Percentiles rank a stretch among this genome's conserved stretches.
These are phyloP conservation scores for Cheiracanthium punctorium DNA, from an alignment of 2,888 invertebrate species.

Conservation along the genomic window DNA sequence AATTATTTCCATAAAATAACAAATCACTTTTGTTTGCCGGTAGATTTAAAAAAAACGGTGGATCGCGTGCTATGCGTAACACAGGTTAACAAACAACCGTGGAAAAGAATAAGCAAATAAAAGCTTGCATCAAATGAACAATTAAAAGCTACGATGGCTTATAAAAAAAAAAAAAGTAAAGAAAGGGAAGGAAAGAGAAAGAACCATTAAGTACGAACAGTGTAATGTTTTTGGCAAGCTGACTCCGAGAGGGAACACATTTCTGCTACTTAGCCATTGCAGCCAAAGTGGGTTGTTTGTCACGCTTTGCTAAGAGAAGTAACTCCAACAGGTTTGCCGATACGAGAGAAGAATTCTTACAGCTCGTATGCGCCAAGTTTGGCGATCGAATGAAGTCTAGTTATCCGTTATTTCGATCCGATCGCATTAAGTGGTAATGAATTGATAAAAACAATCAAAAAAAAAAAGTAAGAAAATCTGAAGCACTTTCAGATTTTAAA, in stretches of 20 bases:
- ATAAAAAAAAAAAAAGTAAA: constrained; percentile 5
- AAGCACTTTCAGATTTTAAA: no score
- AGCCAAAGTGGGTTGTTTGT: constrained; percentile 46
- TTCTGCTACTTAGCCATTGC: constrained; percentile 43
- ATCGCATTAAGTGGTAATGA: no score
- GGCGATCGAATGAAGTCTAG: background rate
- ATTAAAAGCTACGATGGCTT: constrained; percentile 37
- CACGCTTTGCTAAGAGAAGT: constrained; percentile 42
- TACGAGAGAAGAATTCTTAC: background rate
- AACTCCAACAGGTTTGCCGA: constrained; percentile 8
- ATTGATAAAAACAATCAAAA: no score
- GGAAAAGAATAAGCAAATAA: background rate
- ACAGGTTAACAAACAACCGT: constrained; percentile 16
- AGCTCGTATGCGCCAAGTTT: background rate
- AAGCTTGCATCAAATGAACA: constrained; percentile 8
- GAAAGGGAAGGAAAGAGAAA: background rate
- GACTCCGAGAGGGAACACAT: constrained; percentile 22
- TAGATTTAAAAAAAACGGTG: no score
- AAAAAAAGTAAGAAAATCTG: no score
- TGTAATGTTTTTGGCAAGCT: constrained; percentile 23
- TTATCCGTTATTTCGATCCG: background rate
- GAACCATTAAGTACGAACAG: constrained; percentile 29
- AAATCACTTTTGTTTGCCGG: no score
- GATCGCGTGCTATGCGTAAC: constrained; percentile 31
- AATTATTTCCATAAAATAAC: no score